These are phyloP conservation scores for Drosophila formosana DNA, from an alignment of 2,888 invertebrate species.

Conservation along the genomic window DNA sequence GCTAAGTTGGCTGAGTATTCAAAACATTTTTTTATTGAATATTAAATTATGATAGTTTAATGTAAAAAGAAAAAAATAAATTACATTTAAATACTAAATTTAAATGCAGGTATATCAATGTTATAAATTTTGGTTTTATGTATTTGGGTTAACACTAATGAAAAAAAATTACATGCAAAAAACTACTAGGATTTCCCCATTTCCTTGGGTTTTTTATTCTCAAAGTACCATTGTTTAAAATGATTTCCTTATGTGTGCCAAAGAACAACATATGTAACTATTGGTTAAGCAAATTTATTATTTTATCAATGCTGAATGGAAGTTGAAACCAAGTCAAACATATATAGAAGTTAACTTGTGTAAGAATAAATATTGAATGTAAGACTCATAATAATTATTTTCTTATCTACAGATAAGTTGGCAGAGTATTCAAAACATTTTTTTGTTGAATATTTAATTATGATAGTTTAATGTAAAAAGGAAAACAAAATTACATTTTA, in stretches of 20 bases:
- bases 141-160: neutral
- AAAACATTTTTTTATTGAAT: neutral
- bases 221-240: slow-evolving; percentile 10
- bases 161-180: neutral
- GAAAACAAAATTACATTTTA: too few species aligned
- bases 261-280: neutral
- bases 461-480: too few species aligned
- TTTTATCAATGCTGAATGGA: neutral
- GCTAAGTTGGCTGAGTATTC: neutral
- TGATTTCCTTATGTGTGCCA: slow-evolving; percentile 5
- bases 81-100: too few species aligned
- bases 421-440: slow-evolving; percentile 1
- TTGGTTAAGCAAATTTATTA: neutral
- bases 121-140: too few species aligned
- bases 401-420: neutral
- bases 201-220: too few species aligned
- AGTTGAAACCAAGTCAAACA: neutral
- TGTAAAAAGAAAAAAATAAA: too few species aligned
- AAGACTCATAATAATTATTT: neutral
- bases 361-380: neutral
- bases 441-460: neutral
- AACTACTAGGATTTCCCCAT: too few species aligned
- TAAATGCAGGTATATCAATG: too few species aligned
- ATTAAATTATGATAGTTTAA: neutral
- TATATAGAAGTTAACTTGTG: neutral